phyloP scores from a whole-genome alignment of 2,113 vertebrate genomes.

The Oreamnos americanus region DNA sequence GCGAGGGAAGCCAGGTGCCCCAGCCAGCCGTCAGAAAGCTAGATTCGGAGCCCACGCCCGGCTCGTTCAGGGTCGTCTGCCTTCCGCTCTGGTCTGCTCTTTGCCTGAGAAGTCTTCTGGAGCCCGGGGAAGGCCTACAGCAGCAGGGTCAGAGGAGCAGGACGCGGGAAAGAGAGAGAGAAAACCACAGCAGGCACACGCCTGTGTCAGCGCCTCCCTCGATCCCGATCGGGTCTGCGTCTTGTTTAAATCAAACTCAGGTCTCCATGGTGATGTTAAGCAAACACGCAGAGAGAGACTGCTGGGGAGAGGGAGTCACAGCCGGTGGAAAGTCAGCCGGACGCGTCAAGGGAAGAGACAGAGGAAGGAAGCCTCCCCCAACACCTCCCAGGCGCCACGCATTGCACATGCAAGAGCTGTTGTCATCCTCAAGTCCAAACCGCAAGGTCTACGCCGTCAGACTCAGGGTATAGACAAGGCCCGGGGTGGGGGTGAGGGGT shows the following conservation, averaged over 20 bases:
- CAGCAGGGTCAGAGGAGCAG: rapidly evolving
- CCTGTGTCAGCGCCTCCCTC: neutral
- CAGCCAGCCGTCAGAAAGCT: neutral
- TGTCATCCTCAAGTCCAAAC: rapidly evolving
- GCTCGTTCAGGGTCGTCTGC: rapidly evolving
- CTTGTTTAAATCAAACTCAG: neutral
- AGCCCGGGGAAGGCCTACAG: neutral
- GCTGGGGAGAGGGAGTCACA: rapidly evolving
- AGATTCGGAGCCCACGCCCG: rapidly evolving
- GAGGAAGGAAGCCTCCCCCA: neutral
- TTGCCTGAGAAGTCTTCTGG: neutral
- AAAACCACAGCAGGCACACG: rapidly evolving
- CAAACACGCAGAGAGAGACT: neutral
- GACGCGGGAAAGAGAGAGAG: too few relatives aligned
- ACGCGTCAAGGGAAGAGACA: rapidly evolving
- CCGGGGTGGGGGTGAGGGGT: rapidly evolving
- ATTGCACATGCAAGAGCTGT: rapidly evolving
- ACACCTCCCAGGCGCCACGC: neutral
- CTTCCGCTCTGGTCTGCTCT: rapidly evolving
- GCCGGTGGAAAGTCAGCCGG: neutral
- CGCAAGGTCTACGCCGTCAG: rapidly evolving
- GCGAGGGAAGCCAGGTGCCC: neutral
- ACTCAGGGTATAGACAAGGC: rapidly evolving
- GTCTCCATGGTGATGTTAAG: neutral
- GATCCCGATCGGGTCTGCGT: neutral